Base-by-base conservation (phyloP, 1,140 invertebrate genomes). In the Drosophila santomea region DNA sequence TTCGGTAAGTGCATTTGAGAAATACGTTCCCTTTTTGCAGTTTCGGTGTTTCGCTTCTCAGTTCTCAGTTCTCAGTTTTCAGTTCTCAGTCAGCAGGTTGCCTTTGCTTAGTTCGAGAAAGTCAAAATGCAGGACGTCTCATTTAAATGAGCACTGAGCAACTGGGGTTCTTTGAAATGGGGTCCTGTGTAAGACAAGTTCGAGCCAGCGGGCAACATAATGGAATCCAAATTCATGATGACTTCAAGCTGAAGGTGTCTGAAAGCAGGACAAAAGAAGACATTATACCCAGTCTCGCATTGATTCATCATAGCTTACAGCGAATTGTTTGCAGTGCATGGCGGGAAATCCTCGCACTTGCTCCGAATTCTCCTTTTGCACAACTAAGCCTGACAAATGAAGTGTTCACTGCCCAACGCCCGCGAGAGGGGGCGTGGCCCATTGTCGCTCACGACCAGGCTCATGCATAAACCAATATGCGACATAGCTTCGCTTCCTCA, bases 1-100 rank as follows among this genome's bases (percentile, higher is more conserved):
- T 88, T 86, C 74, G 83, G 83, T 88, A 88, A 88, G 83, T 89
- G 83, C 80, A 88, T 88, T 89, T 88, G 80, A 62, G 80, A 73
- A 76, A 78, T 76, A 76, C 78, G 73, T 54, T 82, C 43, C 36
- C 32, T 41, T 54, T 32, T 54, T 50, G 38, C 47, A 66, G 20
- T 14, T 39, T 14, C 47, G 51, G 20, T 39, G 20, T 14, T 39
- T 14, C 47, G 51, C n/a, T 39, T 39, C 11, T 14, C 36, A 38
- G 36, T 32, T 44, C 35, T 64, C 58, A 17, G 38, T 57, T 44
- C 45, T n/a, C n/a, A n/a, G n/a, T n/a, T n/a, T n/a, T 11, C 15
- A 17, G 20, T n/a, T 35, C 11, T 50, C 23, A n/a, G 32, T 25
- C 32, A 23, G n/a, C 17, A 51, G 50, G 35, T 51, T 20, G 50